Conservation (phyloP, 1,140 invertebrate genomes). For the Drosophila paulistorum region DNA sequence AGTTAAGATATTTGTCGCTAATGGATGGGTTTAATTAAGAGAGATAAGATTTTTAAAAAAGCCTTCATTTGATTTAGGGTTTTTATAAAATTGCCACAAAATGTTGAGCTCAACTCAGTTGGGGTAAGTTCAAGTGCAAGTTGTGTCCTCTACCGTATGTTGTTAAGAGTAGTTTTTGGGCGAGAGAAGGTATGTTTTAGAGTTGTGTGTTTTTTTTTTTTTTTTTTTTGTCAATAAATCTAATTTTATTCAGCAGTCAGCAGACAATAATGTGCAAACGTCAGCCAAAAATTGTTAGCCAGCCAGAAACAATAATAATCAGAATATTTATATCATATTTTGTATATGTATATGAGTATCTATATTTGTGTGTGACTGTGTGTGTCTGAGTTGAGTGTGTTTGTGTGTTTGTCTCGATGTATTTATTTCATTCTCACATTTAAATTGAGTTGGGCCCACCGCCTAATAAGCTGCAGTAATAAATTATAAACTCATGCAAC, state of each 20-base stretch:
- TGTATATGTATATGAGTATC: no score
- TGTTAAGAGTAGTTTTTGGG: neutral
- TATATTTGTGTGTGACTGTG: no score
- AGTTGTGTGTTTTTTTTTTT: neutral
- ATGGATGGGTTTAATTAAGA: no score
- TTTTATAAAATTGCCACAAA: conserved; percentile 71
- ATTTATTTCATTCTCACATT: conserved; percentile 76
- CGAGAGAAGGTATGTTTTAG: no score
- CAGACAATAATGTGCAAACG: conserved; percentile 72
- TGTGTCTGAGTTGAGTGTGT: neutral
- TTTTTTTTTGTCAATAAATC: conserved; percentile 55
- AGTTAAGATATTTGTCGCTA: no score
- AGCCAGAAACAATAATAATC: conserved; percentile 44
- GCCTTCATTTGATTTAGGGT: conserved; percentile 18
- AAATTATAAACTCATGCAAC: conserved; percentile 76
- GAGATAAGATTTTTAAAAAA: no score
- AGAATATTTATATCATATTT: conserved; percentile 62
- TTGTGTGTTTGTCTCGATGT: conserved; percentile 35
- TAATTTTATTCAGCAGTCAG: conserved; percentile 67
- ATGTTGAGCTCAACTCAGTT: conserved; percentile 1
- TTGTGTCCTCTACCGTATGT: conserved; percentile 1
- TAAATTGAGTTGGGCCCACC: conserved; percentile 58
- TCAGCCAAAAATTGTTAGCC: conserved; percentile 59
- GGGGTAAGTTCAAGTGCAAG: conserved; percentile 12
- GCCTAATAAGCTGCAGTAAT: conserved; percentile 79